These are phyloP conservation scores for Lasioglossum marginatum DNA, from an alignment of 2,888 invertebrate genomes.

Conservation along the genomic window DNA sequence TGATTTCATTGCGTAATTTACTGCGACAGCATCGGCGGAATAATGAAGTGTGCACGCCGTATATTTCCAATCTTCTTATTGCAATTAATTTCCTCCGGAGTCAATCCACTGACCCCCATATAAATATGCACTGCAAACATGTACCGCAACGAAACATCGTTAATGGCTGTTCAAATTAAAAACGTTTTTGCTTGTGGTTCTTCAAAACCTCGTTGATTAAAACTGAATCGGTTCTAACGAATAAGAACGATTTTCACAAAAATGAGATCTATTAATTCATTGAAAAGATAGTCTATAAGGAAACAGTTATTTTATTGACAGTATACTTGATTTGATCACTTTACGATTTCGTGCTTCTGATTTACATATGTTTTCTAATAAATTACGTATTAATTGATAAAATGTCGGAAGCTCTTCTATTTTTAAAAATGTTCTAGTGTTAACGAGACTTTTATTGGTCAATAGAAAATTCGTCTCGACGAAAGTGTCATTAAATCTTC, in stretches of 20 bases:
- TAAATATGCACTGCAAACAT: not conserved
- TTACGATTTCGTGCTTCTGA: not conserved
- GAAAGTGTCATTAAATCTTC: not conserved
- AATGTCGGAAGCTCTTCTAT: no score
- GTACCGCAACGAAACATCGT: not conserved
- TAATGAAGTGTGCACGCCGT: not conserved
- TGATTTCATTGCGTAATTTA: conserved; percentile 11
- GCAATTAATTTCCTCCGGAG: not conserved
- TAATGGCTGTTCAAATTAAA: not conserved
- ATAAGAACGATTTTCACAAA: not conserved
- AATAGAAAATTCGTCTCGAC: not conserved
- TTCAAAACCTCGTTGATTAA: not conserved
- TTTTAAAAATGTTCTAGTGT: no score
- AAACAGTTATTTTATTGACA: no score
- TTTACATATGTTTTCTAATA: not conserved
- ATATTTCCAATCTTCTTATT: not conserved
- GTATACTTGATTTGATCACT: not conserved
- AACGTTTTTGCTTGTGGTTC: not conserved
- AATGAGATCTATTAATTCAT: not conserved
- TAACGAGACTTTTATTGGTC: no score
- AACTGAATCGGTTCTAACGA: not conserved
- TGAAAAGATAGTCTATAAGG: not conserved
- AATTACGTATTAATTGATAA: not conserved
- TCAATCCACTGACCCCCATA: not conserved
- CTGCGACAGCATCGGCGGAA: not conserved